Base-by-base conservation (phyloP, 2,113 vertebrate species). In the Glaucomys volans region DNA sequence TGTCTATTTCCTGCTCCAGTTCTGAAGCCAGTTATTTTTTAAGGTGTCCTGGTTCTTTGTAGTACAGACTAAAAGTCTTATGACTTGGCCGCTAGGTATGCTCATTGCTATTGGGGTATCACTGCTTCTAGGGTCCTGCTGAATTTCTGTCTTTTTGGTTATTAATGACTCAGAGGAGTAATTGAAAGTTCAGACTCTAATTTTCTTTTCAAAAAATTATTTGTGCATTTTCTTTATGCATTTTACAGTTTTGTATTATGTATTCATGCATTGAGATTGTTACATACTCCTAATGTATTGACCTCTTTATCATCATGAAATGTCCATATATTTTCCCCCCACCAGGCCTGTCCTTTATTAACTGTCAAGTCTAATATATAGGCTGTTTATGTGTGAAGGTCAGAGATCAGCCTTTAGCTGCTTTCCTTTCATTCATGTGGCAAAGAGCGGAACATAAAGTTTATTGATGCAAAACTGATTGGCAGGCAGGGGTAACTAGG, bases 301-400 rank as follows among this genome's bases (percentile, higher is more conserved):
- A 62, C 42, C 4, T 44, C 14, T 7, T 50, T 42, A n/a, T 64
- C 32, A 37, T 50, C 47, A 50, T 47, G 44, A n/a, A 69, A 67
- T n/a, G 44, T 69, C 44, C 17, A 57, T 47, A 47, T 47, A 8
- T 47, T 47, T 47, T 47, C 7, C 7, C 44, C 44, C 44, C 44
- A 47, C n/a, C 2, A 24, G 87, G 76, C 75, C 44, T 52, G 81
- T 80, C 69, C 71, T 91, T 95, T 75, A 87, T 95, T 90, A 94
- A 59, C 90, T 90, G 94, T 66, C 81, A 83, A 87, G 87, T 67
- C n/a, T 84, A 71, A 13, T 62, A 94, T 59, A 66, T 24, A 85
- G 88, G 87, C 93, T 96, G 76, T 96, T 96, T 94, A 95, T 2
- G n/a, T 72, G 90, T 85, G 88, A 88, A 88, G 93, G 93, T 96